phyloP scores from a whole-genome alignment of 1,140 invertebrate genomes.

The Anthonomus grandis region DNA sequence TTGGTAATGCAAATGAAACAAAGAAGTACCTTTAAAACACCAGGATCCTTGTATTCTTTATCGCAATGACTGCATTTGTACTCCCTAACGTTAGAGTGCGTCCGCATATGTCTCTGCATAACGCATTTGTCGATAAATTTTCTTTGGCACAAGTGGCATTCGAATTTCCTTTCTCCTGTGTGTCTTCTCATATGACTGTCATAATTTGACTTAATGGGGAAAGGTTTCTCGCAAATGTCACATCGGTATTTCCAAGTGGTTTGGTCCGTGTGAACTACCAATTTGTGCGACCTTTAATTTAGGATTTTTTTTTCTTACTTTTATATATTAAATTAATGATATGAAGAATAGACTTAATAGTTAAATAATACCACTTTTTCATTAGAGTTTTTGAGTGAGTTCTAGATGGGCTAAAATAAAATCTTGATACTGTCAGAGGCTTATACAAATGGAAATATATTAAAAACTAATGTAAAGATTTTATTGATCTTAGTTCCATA shows the following conservation, averaged over 20 bases:
- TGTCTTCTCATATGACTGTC: conserved; percentile 37
- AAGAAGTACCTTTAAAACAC: conserved; percentile 34
- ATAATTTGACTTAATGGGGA: conserved; percentile 37
- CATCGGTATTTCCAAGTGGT: conserved; percentile 40
- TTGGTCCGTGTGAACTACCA: conserved; percentile 35
- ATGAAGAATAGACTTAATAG: no score
- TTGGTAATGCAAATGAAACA: neutral
- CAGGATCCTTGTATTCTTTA: conserved; percentile 34
- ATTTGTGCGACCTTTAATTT: conserved; percentile 37
- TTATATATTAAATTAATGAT: no score
- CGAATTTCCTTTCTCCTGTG: conserved; percentile 60
- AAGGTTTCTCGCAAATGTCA: conserved; percentile 41
- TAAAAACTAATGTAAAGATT: no score
- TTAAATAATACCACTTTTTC: no score
- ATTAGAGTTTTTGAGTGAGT: no score
- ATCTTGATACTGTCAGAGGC: no score
- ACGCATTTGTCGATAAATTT: conserved; percentile 54
- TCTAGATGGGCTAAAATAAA: no score
- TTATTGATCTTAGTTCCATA: no score
- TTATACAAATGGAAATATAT: no score
- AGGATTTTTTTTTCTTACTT: no score
- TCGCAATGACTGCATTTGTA: conserved; percentile 32
- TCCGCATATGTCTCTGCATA: conserved; percentile 38
- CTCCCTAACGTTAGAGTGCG: conserved; percentile 36
- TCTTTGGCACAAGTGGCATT: conserved; percentile 70